Percentiles rank a stretch among this genome's conserved stretches.
These are phyloP conservation scores for Alectoris magna DNA, from an alignment of 2,797 vertebrate species.

Conservation along the genomic window DNA sequence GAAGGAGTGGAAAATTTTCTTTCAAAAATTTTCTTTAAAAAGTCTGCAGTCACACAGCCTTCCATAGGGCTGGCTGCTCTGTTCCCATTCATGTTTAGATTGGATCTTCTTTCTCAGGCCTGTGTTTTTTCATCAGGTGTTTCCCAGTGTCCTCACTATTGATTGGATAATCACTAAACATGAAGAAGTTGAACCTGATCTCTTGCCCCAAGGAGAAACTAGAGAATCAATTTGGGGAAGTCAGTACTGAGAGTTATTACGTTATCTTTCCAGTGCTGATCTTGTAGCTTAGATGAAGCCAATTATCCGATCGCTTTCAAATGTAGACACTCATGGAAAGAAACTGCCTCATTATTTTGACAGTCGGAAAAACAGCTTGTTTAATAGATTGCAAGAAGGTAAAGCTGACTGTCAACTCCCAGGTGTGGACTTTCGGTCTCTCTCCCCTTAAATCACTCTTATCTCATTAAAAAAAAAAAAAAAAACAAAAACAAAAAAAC, in stretches of 20 bases:
- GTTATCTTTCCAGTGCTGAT: not conserved
- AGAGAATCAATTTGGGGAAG: not conserved
- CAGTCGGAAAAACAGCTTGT: not conserved
- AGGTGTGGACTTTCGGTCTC: not conserved
- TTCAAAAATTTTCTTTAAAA: not conserved
- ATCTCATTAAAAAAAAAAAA: not conserved
- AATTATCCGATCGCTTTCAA: conserved; percentile 19
- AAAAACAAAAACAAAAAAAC: not conserved
- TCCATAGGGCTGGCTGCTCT: conserved; percentile 15
- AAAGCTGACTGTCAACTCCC: not conserved
- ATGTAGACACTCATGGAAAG: not conserved
- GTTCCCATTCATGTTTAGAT: conserved; percentile 53
- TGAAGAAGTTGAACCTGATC: not conserved
- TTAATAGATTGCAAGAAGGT: not conserved
- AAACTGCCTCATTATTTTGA: conserved; percentile 17
- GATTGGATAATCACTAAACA: not conserved
- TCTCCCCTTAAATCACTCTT: not conserved
- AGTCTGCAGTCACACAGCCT: conserved; percentile 17
- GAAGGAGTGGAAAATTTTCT: conserved; percentile 56
- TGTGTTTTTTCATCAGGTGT: conserved; percentile 63
- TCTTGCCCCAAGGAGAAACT: not conserved
- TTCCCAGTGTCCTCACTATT: conserved; percentile 35
- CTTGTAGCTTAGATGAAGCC: not conserved
- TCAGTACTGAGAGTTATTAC: not conserved
- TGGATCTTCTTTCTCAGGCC: conserved; percentile 42